phyloP scores from a whole-genome alignment of 2,797 vertebrate species.

The Spatula clypeata region DNA sequence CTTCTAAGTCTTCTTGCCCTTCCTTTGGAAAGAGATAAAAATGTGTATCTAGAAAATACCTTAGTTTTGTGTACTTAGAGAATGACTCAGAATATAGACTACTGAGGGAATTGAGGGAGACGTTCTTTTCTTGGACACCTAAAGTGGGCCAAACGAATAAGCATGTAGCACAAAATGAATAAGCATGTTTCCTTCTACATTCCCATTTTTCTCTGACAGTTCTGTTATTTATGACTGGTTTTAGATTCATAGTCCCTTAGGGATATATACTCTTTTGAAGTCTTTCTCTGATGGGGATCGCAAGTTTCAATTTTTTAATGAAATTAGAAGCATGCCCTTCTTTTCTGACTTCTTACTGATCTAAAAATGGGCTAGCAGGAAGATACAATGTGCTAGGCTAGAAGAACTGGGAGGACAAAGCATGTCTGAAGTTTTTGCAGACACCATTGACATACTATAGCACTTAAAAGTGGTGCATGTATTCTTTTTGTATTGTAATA shows the following conservation, averaged over 20 bases:
- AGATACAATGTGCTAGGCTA: neutral
- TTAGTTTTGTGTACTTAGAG: neutral
- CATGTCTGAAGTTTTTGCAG: neutral
- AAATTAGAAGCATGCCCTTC: neutral
- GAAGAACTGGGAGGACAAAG: neutral
- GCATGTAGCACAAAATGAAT: neutral
- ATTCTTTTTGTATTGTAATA: neutral
- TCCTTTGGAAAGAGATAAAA: neutral
- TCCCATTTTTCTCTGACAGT: neutral
- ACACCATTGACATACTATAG: neutral
- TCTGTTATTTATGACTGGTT: neutral
- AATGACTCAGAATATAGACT: neutral
- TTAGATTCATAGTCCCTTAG: neutral
- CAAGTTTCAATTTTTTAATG: too few species aligned
- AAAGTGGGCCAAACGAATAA: neutral
- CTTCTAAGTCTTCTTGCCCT: neutral
- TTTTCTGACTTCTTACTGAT: neutral
- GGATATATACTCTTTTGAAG: neutral
- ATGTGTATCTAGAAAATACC: neutral
- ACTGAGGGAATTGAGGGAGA: neutral
- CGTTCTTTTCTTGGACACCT: neutral
- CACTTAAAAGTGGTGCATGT: neutral
- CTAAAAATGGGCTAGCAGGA: neutral
- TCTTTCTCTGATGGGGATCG: neutral
- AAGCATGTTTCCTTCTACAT: neutral